phyloP scores from a whole-genome alignment of 2,888 invertebrate genomes.

The Druceiella hillmani region DNA sequence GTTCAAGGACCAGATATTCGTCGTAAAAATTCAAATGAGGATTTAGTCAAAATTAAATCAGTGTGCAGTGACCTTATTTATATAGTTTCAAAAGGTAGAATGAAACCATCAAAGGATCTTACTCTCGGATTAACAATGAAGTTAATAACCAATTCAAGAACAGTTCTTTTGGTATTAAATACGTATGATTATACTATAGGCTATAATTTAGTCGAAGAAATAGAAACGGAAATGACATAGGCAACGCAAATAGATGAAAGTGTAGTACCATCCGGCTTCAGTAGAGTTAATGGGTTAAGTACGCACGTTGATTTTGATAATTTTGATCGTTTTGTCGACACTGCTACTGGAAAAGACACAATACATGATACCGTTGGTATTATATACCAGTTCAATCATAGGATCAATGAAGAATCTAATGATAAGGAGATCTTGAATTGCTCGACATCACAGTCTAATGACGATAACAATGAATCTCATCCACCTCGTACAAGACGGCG shows the following conservation, averaged over 20 bases:
- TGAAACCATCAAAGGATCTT: conserved; percentile 28
- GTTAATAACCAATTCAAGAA: conserved; percentile 25
- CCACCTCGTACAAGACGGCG: no score
- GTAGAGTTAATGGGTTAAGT: no score
- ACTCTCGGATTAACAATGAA: conserved; percentile 26
- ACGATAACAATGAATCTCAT: no score
- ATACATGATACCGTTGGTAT: conserved; percentile 25
- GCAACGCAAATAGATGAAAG: conserved; percentile 8
- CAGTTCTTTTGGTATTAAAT: conserved; percentile 26
- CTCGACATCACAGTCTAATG: no score
- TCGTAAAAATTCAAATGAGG: conserved; percentile 19
- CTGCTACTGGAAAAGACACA: conserved; percentile 5
- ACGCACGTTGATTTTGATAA: conserved; percentile 27
- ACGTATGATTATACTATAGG: conserved; percentile 27
- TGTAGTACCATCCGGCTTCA: conserved; percentile 26
- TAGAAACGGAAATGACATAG: conserved; percentile 26
- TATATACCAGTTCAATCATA: no score
- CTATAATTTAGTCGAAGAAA: conserved; percentile 28
- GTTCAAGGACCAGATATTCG: conserved; percentile 19
- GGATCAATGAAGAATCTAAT: no score
- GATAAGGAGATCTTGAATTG: no score
- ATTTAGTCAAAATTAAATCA: conserved; percentile 23
- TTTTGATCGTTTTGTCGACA: conserved; percentile 5
- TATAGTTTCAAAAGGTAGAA: no score
- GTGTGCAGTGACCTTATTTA: conserved; percentile 24